Base-by-base conservation (phyloP, 2,888 invertebrate genomes). In the Brachypalpus laphriformis region DNA sequence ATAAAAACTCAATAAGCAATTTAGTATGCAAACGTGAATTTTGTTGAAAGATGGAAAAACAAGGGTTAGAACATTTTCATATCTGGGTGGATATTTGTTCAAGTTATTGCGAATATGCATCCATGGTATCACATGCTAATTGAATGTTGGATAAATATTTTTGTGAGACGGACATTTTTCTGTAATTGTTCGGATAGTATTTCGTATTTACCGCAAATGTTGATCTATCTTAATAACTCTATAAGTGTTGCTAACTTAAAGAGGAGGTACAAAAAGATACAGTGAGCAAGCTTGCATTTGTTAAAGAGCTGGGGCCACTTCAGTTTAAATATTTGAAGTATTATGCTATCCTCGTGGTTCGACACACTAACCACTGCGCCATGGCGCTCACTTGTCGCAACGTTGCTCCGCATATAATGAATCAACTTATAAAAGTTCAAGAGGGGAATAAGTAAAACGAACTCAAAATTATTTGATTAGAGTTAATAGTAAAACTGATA, bases 1-100 rank as follows among this genome's bases (percentile, higher is more conserved):
- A 42, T 28, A 37, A 66, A 11, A 47, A 8, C 11, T 49, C 2
- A 7, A 45, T 37, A 82, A 65, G 49, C 66, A 47, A 51, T 68
- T 68, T 68, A 61, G 57, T 63, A 78, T 68, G 72, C 61, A 83
- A 63, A 68, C 47, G 66, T 61, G 59, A 59, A 57, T 40, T 65
- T 70, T 49, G 25, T 20, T 47, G 56, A 56, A 18, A 25, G 54
- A 56, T 66, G 31, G 34, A 31, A 49, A 49, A 20, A 1, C 22
- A 2, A 25, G 25, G 31, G 20, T 57, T 57, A 14, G 18, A 25
- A 37, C 20, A n/a, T 37, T 65, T 20, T 37, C 18, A 5, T 11
- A 9, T 63, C 9, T 31, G 16, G 8, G 20, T 20, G 7, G 57
- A 68, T 47, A 16, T 42, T 49, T 57, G 34, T 45, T 56, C n/a